Conservation (phyloP, 1,140 invertebrate species). For the Drosophila quadrilineata region DNA sequence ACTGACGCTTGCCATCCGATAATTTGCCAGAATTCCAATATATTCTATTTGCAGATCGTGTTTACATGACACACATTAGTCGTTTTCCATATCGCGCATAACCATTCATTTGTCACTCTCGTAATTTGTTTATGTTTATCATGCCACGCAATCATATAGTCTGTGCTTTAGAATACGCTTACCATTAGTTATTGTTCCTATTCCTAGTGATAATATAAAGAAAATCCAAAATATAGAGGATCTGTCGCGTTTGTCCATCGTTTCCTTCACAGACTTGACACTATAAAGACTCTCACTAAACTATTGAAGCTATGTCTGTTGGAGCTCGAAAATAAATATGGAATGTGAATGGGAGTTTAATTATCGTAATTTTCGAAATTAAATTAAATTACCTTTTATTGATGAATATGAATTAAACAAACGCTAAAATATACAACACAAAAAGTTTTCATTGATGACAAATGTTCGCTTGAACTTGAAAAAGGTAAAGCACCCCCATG, state of each 20-base stretch:
- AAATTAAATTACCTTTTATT: constrained; percentile 45
- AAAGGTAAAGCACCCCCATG: constrained; percentile 49
- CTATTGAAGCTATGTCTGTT: background rate
- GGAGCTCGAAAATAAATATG: background rate
- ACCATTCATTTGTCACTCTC: background rate
- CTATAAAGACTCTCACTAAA: constrained; percentile 28
- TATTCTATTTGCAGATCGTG: constrained; percentile 21
- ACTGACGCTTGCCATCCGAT: constrained; percentile 65
- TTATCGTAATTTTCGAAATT: constrained; percentile 64
- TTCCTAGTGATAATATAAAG: too few species aligned
- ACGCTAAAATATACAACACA: too few species aligned
- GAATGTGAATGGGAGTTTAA: constrained; percentile 43
- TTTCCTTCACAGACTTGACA: too few species aligned
- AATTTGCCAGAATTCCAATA: constrained; percentile 5
- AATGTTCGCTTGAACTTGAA: constrained; percentile 61
- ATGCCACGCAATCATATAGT: constrained; percentile 17
- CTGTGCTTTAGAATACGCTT: constrained; percentile 6
- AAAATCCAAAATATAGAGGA: too few species aligned
- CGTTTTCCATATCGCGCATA: background rate
- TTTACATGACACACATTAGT: constrained; percentile 39
- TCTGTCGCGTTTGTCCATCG: too few species aligned
- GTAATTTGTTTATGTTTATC: constrained; percentile 55
- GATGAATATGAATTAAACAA: background rate
- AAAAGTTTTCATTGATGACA: constrained; percentile 1
- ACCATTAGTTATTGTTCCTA: too few species aligned